A percentile compares a stretch with the other conserved stretches of the same genome.
Evolutionary conservation across 2,113 vertebrate species (phyloP).

Genomic region (Cyanoderma ruficeps): DNA sequence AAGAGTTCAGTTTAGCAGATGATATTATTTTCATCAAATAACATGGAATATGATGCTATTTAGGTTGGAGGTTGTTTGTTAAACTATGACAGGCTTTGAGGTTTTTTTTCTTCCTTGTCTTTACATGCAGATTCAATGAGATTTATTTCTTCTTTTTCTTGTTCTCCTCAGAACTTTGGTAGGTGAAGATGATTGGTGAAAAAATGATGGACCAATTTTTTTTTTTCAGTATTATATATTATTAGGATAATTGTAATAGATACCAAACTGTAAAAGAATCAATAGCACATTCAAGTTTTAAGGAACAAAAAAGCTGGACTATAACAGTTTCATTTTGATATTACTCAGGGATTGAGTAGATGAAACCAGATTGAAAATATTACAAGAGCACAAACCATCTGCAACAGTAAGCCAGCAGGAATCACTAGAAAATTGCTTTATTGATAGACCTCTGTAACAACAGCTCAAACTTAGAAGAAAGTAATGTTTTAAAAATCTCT

Average conservation of each 20-base stretch:
- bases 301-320: background rate
- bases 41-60: background rate
- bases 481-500: background rate
- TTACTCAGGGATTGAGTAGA: background rate
- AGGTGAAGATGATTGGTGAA: background rate
- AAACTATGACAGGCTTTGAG: background rate
- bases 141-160: background rate
- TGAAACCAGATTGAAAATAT: background rate
- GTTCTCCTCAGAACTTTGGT: background rate
- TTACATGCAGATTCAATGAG: background rate
- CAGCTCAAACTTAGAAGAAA: background rate
- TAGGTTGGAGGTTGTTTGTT: background rate
- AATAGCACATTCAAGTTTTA: background rate
- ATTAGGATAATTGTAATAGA: background rate
- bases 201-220: background rate
- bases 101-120: background rate
- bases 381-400: background rate
- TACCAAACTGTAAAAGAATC: background rate
- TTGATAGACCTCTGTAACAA: background rate
- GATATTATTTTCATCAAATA: background rate
- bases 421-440: background rate
- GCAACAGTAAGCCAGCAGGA: background rate
- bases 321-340: background rate
- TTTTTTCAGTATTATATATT: background rate
- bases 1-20: background rate